Conservation (phyloP, 2,888 invertebrate genomes). For the Fragum fragum region DNA sequence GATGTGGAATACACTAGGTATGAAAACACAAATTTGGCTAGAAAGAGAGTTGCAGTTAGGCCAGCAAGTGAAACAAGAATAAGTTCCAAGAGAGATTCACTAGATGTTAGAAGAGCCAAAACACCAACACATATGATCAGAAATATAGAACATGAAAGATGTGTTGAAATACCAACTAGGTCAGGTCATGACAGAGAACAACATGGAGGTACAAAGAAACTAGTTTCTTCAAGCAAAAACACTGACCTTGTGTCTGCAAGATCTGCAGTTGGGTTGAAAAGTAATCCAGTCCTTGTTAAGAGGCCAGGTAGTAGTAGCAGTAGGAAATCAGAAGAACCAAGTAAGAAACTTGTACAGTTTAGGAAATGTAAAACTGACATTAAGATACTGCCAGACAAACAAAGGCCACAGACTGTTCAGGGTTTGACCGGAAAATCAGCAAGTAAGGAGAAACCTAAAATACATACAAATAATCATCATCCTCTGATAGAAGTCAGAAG, state of each 20-base stretch:
- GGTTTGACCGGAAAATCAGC: neutral
- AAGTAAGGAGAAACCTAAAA: neutral
- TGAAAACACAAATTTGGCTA: slow-evolving; percentile 48
- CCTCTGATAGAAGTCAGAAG: slow-evolving; percentile 55
- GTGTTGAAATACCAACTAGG: neutral
- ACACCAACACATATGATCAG: neutral
- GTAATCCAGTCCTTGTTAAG: slow-evolving; percentile 10
- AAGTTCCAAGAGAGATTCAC: neutral
- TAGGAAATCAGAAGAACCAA: slow-evolving; percentile 16
- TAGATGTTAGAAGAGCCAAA: neutral
- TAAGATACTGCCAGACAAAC: slow-evolving; percentile 20
- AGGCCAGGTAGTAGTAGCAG: slow-evolving; percentile 19
- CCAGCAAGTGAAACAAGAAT: slow-evolving; percentile 17
- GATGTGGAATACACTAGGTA: slow-evolving; percentile 52
- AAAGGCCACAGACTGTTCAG: slow-evolving; percentile 19
- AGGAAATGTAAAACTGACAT: slow-evolving; percentile 26
- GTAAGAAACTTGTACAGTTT: slow-evolving; percentile 22
- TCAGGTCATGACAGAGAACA: neutral
- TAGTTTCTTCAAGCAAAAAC: neutral
- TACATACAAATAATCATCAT: neutral
- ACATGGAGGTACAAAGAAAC: neutral
- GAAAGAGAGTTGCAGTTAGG: slow-evolving; percentile 23
- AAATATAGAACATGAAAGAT: neutral
- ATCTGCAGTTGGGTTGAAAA: too few relatives aligned
- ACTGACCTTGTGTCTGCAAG: neutral